Conservation (phyloP, 2,888 invertebrate species). For the Sceliomorpha sp. region DNA sequence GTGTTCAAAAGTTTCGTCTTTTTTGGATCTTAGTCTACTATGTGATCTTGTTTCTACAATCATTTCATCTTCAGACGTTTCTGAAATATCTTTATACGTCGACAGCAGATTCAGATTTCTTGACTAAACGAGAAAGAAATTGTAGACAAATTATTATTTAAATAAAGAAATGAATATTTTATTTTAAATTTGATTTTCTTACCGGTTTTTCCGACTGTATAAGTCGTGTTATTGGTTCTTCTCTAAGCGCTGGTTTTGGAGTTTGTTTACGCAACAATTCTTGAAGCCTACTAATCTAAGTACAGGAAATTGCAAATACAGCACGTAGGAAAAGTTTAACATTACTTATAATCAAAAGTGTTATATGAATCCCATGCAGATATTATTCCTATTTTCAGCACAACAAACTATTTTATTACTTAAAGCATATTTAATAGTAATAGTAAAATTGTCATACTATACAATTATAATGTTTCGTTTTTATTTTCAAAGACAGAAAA, state of each 20-base stretch:
- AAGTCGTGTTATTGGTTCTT: too few species aligned
- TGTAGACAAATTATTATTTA: too few species aligned
- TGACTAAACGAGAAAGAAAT: too few species aligned
- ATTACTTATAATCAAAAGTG: too few species aligned
- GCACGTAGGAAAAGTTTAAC: too few species aligned
- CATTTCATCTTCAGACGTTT: conserved; percentile 32
- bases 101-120: too few species aligned
- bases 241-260: conserved; percentile 44
- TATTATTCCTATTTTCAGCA: too few species aligned
- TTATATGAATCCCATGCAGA: too few species aligned
- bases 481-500: neutral
- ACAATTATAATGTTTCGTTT: neutral
- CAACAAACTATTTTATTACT: conserved; percentile 1
- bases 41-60: conserved; percentile 13
- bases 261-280: conserved; percentile 58
- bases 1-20: conserved; percentile 42
- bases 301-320: too few species aligned
- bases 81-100: conserved; percentile 40
- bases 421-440: neutral
- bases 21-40: conserved; percentile 16
- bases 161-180: too few species aligned
- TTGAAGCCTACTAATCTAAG: conserved; percentile 62
- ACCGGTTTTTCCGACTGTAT: too few species aligned
- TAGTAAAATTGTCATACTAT: neutral
- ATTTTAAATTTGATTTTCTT: too few species aligned